Percentiles rank a stretch among this genome's conserved stretches.
These are phyloP conservation scores for Trichogramma dendrolimi DNA, from an alignment of 2,888 invertebrate genomes.

Conservation along the genomic window DNA sequence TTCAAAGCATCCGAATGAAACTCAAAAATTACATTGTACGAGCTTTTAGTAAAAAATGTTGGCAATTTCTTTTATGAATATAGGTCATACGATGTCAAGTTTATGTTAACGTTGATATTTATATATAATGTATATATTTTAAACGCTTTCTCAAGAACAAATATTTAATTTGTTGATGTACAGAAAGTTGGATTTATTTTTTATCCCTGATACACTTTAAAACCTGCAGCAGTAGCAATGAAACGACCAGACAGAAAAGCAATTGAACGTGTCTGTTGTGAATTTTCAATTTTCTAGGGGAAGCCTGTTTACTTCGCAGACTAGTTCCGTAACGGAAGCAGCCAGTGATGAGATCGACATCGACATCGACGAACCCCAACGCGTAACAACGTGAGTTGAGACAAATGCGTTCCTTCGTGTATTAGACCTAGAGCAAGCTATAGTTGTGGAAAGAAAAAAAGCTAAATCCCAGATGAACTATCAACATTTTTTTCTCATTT, in stretches of 20 bases:
- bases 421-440: neutral
- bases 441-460: neutral
- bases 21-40: too few species aligned
- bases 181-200: too few species aligned
- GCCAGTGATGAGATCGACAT: slow-evolving; percentile 67
- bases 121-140: neutral
- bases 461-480: neutral
- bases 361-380: slow-evolving; percentile 60
- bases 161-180: neutral
- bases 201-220: too few species aligned
- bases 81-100: slow-evolving; percentile 17
- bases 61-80: too few species aligned
- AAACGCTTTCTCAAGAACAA: slow-evolving; percentile 1
- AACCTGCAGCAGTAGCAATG: neutral
- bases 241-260: neutral
- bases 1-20: too few species aligned
- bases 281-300: slow-evolving; percentile 48
- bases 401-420: slow-evolving; percentile 15
- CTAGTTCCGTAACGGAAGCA: slow-evolving; percentile 66
- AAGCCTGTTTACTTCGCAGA: slow-evolving; percentile 55
- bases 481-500: too few species aligned
- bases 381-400: slow-evolving; percentile 62
- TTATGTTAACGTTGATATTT: neutral
- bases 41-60: too few species aligned
- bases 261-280: slow-evolving; percentile 39